These are phyloP conservation scores for Spilarctia lutea DNA, from an alignment of 2,888 invertebrate species.

Conservation along the genomic window DNA sequence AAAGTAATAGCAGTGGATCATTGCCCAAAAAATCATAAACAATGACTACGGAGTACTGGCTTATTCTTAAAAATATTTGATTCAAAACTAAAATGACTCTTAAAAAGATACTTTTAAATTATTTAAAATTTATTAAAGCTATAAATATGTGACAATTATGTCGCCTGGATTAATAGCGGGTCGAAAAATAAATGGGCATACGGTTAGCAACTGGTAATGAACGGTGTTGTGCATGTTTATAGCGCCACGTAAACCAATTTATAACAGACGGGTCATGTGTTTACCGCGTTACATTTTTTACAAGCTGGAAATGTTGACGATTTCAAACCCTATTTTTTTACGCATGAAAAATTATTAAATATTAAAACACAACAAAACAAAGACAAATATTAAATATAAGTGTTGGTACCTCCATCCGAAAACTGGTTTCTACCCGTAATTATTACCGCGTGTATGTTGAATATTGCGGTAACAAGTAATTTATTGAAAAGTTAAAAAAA, in stretches of 20 bases:
- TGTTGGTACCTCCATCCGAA: too few relatives aligned
- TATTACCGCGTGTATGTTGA: too few relatives aligned
- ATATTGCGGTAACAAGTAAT: not conserved
- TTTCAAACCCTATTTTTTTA: not conserved
- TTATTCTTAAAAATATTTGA: not conserved
- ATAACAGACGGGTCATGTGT: not conserved
- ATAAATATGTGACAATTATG: not conserved
- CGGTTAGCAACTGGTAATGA: constrained; percentile 1
- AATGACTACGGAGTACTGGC: too few relatives aligned
- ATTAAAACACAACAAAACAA: too few relatives aligned
- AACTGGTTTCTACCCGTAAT: too few relatives aligned
- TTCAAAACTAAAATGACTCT: not conserved
- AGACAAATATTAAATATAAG: too few relatives aligned
- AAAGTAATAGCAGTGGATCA: too few relatives aligned
- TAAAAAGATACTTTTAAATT: not conserved
- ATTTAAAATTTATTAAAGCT: not conserved
- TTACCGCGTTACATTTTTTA: not conserved
- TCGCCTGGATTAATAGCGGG: not conserved
- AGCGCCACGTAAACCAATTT: not conserved
- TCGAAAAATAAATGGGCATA: not conserved
- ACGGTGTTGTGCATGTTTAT: not conserved
- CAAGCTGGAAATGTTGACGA: not conserved
- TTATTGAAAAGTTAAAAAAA: too few relatives aligned
- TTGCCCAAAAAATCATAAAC: too few relatives aligned
- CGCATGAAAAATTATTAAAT: not conserved